A percentile compares a stretch with the other conserved stretches of the same genome.
phyloP scores from a whole-genome alignment of 2,797 vertebrate species.

The Catostomus latipinnis region DNA sequence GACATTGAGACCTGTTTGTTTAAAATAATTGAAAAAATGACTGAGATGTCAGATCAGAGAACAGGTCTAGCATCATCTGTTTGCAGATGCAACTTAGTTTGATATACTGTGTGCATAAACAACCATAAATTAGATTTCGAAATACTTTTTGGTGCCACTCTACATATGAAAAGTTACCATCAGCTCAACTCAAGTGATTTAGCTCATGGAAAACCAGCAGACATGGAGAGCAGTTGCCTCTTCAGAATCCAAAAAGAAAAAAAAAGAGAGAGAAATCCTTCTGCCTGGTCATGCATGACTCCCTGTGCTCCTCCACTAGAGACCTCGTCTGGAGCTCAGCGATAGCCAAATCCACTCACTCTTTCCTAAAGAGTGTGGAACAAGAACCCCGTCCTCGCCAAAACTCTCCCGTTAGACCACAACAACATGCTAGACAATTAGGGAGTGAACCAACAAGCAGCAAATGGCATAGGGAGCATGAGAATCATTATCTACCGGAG shows the following conservation, averaged over 20 bases:
- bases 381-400: conserved; percentile 7
- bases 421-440: conserved; percentile 45
- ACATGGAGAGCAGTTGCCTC: background rate
- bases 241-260: background rate
- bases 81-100: no score
- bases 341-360: conserved; percentile 31
- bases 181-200: conserved; percentile 2
- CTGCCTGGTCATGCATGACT: conserved; percentile 22
- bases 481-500: conserved; percentile 34
- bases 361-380: conserved; percentile 37
- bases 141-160: no score
- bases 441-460: conserved; percentile 40
- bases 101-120: no score
- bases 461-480: conserved; percentile 40
- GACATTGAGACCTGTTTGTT: no score
- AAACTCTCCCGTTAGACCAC: conserved; percentile 32
- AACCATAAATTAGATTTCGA: no score
- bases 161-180: background rate
- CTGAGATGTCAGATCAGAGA: no score
- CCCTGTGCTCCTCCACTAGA: conserved; percentile 22
- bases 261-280: background rate
- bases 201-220: background rate
- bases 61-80: no score
- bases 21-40: no score
- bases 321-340: conserved; percentile 29